These are phyloP conservation scores for Thecocarcelia acutangulata DNA, from an alignment of 2,888 invertebrate species.

Conservation along the genomic window DNA sequence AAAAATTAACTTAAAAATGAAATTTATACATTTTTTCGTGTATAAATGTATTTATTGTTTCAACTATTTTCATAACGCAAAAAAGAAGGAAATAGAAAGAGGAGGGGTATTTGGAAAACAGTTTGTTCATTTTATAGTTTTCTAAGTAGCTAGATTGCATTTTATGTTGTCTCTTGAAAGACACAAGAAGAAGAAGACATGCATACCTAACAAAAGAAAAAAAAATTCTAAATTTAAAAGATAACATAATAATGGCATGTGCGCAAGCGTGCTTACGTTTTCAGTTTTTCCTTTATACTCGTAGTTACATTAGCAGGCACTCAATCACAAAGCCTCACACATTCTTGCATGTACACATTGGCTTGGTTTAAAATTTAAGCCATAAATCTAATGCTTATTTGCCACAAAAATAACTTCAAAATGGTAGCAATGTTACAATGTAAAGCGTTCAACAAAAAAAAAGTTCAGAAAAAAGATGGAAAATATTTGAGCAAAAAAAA, in stretches of 20 bases:
- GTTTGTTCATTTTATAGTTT: conserved; percentile 41
- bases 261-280: conserved; percentile 67
- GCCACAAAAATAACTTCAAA: conserved; percentile 60
- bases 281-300: conserved; percentile 7
- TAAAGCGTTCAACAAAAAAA: conserved; percentile 10
- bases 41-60: conserved; percentile 48
- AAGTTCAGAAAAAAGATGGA: conserved; percentile 5
- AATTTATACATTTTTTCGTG: conserved; percentile 58
- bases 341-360: conserved; percentile 43
- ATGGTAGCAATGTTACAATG: conserved; percentile 65
- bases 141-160: conserved; percentile 53
- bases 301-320: conserved; percentile 36
- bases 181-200: conserved; percentile 7
- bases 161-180: conserved; percentile 49
- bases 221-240: conserved; percentile 12
- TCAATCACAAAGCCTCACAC: conserved; percentile 24
- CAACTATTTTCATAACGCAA: background rate
- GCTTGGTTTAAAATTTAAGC: conserved; percentile 34
- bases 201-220: background rate
- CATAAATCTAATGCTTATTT: conserved; percentile 68
- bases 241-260: conserved; percentile 69
- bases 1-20: conserved; percentile 48
- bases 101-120: conserved; percentile 6
- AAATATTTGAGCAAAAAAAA: conserved; percentile 6
- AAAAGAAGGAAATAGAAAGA: background rate